Base-by-base conservation (phyloP, 2,113 vertebrate species). In the Heptranchias perlo region DNA sequence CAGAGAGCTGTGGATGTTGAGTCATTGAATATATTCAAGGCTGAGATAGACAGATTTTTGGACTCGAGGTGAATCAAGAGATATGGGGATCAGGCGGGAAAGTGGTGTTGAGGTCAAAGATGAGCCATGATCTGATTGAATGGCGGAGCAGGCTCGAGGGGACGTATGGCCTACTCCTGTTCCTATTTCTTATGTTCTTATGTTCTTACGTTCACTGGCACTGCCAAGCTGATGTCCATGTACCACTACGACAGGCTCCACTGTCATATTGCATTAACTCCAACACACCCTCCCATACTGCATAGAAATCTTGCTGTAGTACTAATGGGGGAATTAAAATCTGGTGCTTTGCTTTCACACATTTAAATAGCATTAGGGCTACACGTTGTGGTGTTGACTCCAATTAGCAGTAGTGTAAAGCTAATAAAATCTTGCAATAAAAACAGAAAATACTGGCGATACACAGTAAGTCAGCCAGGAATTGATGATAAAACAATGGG, bases 291-390 rank as follows among this genome's bases (percentile, higher is more conserved):
- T 47, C 61, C 35, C n/a, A 93, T 7, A 61, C n/a, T 23, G 54
- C 89, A 39, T 5, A 16, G 35, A n/a, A n/a, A 92, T 39, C 35
- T 39, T 92, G 58, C 58, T 62, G 35, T 62, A 39, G 13, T 93
- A 61, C 21, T 62, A 93, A 93, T 62, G 89, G 58, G 87, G n/a
- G 61, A 62, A 64, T 64, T 93, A 93, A 93, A 62, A 93, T 62
- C 54, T 21, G 58, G 18, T 21, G 61, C 58, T 62, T 93, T 21
- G 35, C 35, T 7, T 93, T 39, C 61, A n/a, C 35, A n/a, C 61
- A 93, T 62, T 93, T 62, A 62, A 93, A 93, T 62, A 64, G 58
- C 35, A 44, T 31, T 62, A 82, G n/a, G 54, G 58, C 89, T 39
- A 39, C 89, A 93, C 61, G n/a, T 62, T 92, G 58, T 92, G 16